Conservation (phyloP, 2,113 vertebrate species). For the Trochalopteron elliotii region DNA sequence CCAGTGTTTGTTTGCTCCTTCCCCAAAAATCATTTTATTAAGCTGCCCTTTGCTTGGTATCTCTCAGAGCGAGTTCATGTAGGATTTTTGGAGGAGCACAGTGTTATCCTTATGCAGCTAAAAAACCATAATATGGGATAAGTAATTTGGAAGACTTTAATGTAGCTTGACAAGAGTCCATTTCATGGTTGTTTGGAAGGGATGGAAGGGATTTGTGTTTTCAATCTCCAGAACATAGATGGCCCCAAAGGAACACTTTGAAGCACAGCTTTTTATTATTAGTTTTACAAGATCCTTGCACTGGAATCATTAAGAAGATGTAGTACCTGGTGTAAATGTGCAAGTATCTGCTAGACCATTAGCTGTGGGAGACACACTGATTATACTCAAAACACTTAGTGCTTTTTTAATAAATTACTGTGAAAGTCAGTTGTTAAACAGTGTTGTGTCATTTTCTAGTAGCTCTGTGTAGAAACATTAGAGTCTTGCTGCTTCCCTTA, state of each 20-base stretch:
- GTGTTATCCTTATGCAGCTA: neutral
- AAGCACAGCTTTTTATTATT: slow-evolving; percentile 46
- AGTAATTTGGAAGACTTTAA: neutral
- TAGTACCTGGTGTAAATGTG: slow-evolving; percentile 28
- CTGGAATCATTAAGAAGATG: slow-evolving; percentile 29
- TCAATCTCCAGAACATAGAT: slow-evolving; percentile 5
- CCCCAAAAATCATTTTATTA: neutral
- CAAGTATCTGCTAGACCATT: slow-evolving; percentile 1
- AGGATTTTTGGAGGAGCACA: neutral
- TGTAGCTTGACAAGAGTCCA: neutral
- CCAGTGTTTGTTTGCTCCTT: neutral
- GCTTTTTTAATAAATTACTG: slow-evolving; percentile 23
- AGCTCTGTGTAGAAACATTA: neutral
- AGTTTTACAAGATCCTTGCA: slow-evolving; percentile 13
- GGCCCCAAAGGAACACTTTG: slow-evolving; percentile 23
- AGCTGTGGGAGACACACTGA: neutral
- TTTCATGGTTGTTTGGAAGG: slow-evolving; percentile 31
- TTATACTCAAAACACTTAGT: neutral
- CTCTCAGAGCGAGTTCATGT: accelerated
- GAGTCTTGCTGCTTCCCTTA: neutral
- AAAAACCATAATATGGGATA: neutral
- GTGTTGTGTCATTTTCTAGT: neutral
- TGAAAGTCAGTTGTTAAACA: neutral
- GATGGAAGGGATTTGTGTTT: slow-evolving; percentile 27
- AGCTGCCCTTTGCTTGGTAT: neutral